A percentile compares a stretch with the other conserved stretches of the same genome.
These are phyloP conservation scores for Brachyhypopomus gauderio DNA, from an alignment of 2,113 vertebrate species.

Conservation along the genomic window DNA sequence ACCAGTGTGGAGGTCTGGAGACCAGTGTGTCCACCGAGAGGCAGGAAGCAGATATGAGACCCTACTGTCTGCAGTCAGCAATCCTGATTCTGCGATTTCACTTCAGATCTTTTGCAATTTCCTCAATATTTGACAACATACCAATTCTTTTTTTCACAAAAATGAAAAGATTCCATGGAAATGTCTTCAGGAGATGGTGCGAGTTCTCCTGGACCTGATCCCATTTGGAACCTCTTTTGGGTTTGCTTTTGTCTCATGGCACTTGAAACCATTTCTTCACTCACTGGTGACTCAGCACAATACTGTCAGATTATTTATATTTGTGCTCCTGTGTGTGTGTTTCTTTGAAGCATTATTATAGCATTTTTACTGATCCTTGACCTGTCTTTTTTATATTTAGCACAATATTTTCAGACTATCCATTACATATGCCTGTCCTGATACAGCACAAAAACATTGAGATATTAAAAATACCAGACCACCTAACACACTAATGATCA, in stretches of 20 bases:
- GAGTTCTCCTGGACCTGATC: no score
- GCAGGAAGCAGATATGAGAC: no score
- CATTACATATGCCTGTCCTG: not conserved
- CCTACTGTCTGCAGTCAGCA: no score
- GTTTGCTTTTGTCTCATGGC: not conserved
- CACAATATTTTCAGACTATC: constrained; percentile 25
- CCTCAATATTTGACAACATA: no score
- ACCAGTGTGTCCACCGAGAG: no score
- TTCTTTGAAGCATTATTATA: not conserved
- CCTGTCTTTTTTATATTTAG: constrained; percentile 4
- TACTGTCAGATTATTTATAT: not conserved
- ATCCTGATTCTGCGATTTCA: no score
- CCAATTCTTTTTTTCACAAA: no score
- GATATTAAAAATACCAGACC: not conserved
- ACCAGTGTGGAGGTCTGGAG: not conserved
- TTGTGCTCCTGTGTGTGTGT: not conserved
- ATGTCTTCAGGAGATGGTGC: no score
- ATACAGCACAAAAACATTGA: not conserved
- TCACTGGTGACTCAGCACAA: not conserved
- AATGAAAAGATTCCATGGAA: no score
- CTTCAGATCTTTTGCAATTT: no score
- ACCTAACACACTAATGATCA: not conserved
- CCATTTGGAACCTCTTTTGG: no score
- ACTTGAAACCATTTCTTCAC: not conserved
- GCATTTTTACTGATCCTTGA: not conserved